These are phyloP conservation scores for Pseudolaguvia tuberculata DNA, from an alignment of 2,113 vertebrate species.

Conservation along the genomic window DNA sequence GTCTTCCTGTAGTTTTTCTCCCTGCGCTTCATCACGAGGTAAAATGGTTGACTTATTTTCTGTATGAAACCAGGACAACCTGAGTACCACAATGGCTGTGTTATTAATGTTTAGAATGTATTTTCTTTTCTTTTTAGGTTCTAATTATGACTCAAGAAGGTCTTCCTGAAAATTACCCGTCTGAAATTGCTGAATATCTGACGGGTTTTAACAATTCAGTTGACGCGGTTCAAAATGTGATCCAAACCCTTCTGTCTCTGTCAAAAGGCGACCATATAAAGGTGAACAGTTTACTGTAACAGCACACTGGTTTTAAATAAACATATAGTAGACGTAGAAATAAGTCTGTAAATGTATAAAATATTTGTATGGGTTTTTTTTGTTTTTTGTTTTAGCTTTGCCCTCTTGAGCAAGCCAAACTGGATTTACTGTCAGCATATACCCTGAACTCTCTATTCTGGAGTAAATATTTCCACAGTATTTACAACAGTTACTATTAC, in stretches of 20 bases:
- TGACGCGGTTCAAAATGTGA: constrained; percentile 74
- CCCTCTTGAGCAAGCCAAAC: constrained; percentile 90
- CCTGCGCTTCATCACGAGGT: background rate
- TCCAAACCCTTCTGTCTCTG: constrained; percentile 82
- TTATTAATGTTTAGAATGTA: background rate
- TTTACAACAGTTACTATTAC: background rate
- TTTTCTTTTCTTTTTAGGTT: background rate
- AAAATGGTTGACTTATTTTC: background rate
- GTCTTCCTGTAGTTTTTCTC: background rate
- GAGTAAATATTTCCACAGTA: constrained; percentile 74
- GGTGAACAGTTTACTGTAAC: constrained; percentile 56
- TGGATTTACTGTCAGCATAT: constrained; percentile 93
- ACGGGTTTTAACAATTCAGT: constrained; percentile 78
- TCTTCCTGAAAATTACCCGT: constrained; percentile 78
- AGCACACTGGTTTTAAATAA: background rate
- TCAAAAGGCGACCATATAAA: constrained; percentile 79
- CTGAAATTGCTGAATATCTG: constrained; percentile 90
- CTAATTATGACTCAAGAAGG: constrained; percentile 63
- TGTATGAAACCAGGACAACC: too few species aligned
- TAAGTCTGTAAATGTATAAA: too few species aligned
- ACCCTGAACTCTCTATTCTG: constrained; percentile 94
- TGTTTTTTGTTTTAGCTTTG: constrained; percentile 73
- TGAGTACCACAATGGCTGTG: background rate
- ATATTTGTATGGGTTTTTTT: too few species aligned
- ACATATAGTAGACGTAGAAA: background rate